Evolutionary conservation across 2,888 invertebrate genomes (phyloP).

Genomic region (Noctua fimbriata): DNA sequence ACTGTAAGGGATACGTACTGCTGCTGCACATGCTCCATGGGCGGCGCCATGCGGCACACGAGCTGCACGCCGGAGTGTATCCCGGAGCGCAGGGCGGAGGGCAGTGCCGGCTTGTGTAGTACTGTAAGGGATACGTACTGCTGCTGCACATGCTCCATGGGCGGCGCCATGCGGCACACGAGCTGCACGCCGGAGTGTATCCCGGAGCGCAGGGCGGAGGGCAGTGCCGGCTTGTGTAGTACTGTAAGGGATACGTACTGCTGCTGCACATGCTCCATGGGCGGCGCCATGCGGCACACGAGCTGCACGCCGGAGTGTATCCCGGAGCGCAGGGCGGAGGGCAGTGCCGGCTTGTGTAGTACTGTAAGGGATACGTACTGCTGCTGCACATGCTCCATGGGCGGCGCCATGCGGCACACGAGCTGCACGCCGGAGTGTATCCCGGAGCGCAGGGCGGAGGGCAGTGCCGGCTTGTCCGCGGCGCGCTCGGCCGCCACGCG

Average conservation of each 20-base stretch:
- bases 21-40: slow-evolving; percentile 79
- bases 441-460: slow-evolving; percentile 91
- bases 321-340: slow-evolving; percentile 91
- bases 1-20: slow-evolving; percentile 61
- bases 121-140: slow-evolving; percentile 62
- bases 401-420: slow-evolving; percentile 95
- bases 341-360: slow-evolving; percentile 91
- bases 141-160: slow-evolving; percentile 79
- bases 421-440: slow-evolving; percentile 92
- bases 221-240: neutral
- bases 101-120: slow-evolving; percentile 91
- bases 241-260: slow-evolving; percentile 61
- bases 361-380: slow-evolving; percentile 62
- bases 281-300: slow-evolving; percentile 95
- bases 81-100: slow-evolving; percentile 91
- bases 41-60: slow-evolving; percentile 95
- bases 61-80: slow-evolving; percentile 92
- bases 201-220: slow-evolving; percentile 86
- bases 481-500: slow-evolving; percentile 93
- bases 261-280: slow-evolving; percentile 79
- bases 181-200: slow-evolving; percentile 92
- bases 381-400: slow-evolving; percentile 79
- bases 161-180: slow-evolving; percentile 95
- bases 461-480: slow-evolving; percentile 93
- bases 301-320: slow-evolving; percentile 92